phyloP scores from a whole-genome alignment of 2,797 vertebrate species.

The Manis javanica region DNA sequence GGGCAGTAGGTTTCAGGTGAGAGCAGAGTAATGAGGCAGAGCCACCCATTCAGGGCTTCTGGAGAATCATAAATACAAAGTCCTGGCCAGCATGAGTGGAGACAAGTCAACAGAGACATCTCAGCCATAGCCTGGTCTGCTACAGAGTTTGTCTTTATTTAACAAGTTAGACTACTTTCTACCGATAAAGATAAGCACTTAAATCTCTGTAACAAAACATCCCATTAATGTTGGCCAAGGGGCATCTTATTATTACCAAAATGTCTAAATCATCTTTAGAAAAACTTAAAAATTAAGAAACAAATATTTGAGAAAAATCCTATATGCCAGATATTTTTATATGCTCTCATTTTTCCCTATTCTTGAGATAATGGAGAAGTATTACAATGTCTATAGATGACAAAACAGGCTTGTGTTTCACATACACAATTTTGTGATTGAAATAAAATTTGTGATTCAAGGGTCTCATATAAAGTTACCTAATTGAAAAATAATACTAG shows the following conservation, averaged over 20 bases:
- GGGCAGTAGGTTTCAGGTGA: neutral
- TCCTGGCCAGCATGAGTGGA: neutral
- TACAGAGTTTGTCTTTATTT: neutral
- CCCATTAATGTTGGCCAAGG: neutral
- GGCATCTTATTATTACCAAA: neutral
- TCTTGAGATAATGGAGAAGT: neutral
- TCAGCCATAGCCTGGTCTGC: neutral
- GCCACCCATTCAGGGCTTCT: neutral
- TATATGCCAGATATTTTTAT: neutral
- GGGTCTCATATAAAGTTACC: neutral
- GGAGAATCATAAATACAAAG: neutral
- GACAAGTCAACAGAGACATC: neutral
- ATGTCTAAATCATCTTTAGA: neutral
- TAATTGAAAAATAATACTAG: neutral
- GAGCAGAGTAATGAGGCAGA: neutral
- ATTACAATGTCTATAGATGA: neutral
- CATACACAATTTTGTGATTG: neutral
- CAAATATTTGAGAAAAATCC: neutral
- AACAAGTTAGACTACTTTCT: neutral
- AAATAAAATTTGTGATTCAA: neutral
- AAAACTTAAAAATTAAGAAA: slow-evolving; percentile 20
- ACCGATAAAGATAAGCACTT: neutral
- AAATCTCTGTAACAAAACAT: neutral
- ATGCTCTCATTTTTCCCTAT: neutral
- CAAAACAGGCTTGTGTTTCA: neutral